Evolutionary conservation across 1,140 invertebrate species (phyloP).

Genomic region (Mactra quadrangularis): DNA sequence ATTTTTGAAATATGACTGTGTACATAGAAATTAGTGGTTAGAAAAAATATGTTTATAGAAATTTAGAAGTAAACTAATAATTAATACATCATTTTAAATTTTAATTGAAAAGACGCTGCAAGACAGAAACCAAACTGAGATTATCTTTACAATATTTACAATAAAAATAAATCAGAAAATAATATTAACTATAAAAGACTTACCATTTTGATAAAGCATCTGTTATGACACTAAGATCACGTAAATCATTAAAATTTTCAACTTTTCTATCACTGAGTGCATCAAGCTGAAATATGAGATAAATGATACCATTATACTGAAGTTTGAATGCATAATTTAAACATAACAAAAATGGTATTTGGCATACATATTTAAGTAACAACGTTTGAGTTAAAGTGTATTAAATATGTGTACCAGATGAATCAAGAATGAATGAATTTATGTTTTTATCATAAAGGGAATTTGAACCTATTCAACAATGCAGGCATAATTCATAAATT

Average conservation of each 20-base stretch:
- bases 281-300: slow-evolving; percentile 27
- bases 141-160: too few species aligned
- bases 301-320: not conserved
- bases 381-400: not conserved
- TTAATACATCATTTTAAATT: too few species aligned
- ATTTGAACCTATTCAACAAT: not conserved
- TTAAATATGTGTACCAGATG: not conserved
- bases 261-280: slow-evolving; percentile 5
- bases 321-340: not conserved
- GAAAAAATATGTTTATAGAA: too few species aligned
- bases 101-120: too few species aligned
- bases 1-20: too few species aligned
- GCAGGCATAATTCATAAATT: too few species aligned
- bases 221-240: slow-evolving; percentile 12
- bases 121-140: too few species aligned
- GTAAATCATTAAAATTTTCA: slow-evolving; percentile 13
- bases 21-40: too few species aligned
- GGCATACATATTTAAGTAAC: not conserved
- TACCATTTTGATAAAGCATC: slow-evolving; percentile 22
- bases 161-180: too few species aligned
- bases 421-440: not conserved
- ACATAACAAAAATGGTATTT: not conserved
- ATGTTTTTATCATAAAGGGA: not conserved
- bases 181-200: not conserved
- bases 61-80: too few species aligned